Base-by-base conservation (phyloP, 2,797 vertebrate genomes). In the Gymnoscopelus braueri region DNA sequence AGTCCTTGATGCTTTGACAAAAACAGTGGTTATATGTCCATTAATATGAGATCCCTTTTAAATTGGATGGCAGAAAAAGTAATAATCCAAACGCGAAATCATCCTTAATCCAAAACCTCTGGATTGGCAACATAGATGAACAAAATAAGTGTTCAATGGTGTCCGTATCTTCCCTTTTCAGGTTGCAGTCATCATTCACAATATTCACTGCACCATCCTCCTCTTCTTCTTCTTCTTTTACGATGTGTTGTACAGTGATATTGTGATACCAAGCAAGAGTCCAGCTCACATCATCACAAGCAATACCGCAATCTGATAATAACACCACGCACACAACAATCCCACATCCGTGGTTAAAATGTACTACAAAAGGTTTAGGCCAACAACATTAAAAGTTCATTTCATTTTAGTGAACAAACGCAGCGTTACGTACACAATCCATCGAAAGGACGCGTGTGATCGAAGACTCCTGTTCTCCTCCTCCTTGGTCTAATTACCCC, bases 401-500 rank as follows among this genome's bases (percentile, higher is more conserved):
- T 24, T 62, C 53, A n/a, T 10, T 71, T 23, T 11, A 63, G 24
- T 60, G 5, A 44, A 15, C 49, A 69, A 69, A 78, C 49, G 44
- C 51, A 79, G 64, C 65, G 58, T 65, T 53, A 77, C 64, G 50
- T 12, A 47, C 39, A 65, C 57, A 26, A 74, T 2, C 15, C 11
- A 50, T 59, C 62, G 29, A 75, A 63, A 71, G 52, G 29, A 65
- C 59, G 71, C 60, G 50, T 60, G 26, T 74, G 60, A 72, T 75
- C 51, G 68, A 75, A 78, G 67, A 69, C 74, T 60, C 69, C 63
- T 19, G 69, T 78, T 64, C 76, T 83, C 79, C 77, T 86, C 39
- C 39, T 44, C 87, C 90, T 90, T 91, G 91, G 90, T 93, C 91
- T 89, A 84, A 91, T 90, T 91, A 88, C 87, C 87, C 89, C 87